These are phyloP conservation scores for Myripristis jacobus DNA, from an alignment of 2,797 vertebrate species.

Conservation along the genomic window DNA sequence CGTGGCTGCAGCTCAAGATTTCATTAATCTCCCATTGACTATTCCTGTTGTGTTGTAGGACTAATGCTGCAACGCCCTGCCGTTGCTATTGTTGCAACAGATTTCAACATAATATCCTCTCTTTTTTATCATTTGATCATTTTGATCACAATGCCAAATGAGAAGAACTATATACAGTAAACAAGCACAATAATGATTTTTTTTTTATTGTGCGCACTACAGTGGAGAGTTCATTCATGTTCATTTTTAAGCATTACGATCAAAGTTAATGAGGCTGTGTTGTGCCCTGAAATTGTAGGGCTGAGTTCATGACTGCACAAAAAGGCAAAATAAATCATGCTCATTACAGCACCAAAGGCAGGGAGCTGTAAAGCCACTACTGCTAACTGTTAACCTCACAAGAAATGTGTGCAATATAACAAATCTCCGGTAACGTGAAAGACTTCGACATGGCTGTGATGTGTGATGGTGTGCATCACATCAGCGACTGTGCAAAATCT, in stretches of 20 bases:
- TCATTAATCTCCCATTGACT: slow-evolving; percentile 36
- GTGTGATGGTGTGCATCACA: not conserved
- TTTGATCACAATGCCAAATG: slow-evolving; percentile 2
- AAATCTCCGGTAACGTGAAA: not conserved
- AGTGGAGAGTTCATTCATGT: not conserved
- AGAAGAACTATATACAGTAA: not conserved
- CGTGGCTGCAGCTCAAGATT: slow-evolving; percentile 39
- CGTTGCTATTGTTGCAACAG: not conserved
- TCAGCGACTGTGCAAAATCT: slow-evolving; percentile 9
- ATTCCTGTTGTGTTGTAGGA: not conserved
- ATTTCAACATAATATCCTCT: slow-evolving; percentile 19
- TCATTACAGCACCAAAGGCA: slow-evolving; percentile 16
- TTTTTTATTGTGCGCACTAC: not conserved
- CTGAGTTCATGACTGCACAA: slow-evolving; percentile 13
- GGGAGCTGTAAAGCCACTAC: slow-evolving; percentile 11
- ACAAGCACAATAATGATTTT: not conserved
- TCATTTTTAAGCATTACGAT: not conserved
- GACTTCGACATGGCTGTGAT: not conserved
- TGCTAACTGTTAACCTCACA: not conserved
- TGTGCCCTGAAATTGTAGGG: slow-evolving; percentile 4
- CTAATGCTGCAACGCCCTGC: slow-evolving; percentile 20
- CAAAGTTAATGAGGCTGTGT: slow-evolving; percentile 4
- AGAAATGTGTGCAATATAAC: slow-evolving; percentile 15
- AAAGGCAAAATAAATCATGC: not conserved
- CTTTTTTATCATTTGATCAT: slow-evolving; percentile 9